A percentile compares a stretch with the other conserved stretches of the same genome.
Evolutionary conservation across 1,140 invertebrate species (phyloP).

Genomic region (Caenorhabditis brenneri): DNA sequence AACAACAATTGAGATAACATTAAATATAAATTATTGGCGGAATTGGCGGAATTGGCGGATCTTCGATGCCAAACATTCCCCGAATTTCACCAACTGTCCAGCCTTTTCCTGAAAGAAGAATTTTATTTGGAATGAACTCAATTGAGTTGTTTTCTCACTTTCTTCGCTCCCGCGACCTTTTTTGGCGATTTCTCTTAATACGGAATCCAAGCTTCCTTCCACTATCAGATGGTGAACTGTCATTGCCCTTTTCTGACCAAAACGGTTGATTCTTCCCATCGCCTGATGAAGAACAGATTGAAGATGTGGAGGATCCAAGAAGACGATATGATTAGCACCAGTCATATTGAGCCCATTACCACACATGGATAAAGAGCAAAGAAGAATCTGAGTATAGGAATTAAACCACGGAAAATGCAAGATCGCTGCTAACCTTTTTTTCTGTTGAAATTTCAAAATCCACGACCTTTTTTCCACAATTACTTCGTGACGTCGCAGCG

Average conservation of each 20-base stretch:
- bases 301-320: slow-evolving; percentile 14
- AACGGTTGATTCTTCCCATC: neutral
- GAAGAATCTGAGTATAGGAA: neutral
- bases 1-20: too few relatives aligned
- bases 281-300: slow-evolving; percentile 29
- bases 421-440: neutral
- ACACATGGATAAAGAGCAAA: neutral
- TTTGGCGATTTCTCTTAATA: slow-evolving; percentile 24
- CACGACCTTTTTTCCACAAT: neutral
- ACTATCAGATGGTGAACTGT: neutral
- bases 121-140: neutral
- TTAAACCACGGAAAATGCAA: neutral
- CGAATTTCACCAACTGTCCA: slow-evolving; percentile 22
- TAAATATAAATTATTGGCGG: too few relatives aligned
- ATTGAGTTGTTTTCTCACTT: neutral
- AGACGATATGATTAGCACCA: slow-evolving; percentile 9
- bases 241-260: slow-evolving; percentile 5
- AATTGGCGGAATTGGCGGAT: neutral
- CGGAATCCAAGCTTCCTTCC: neutral
- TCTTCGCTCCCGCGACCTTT: neutral
- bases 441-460: slow-evolving; percentile 1
- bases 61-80: neutral
- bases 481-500: neutral
- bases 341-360: slow-evolving; percentile 10
- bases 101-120: neutral